phyloP scores from a whole-genome alignment of 2,797 vertebrate genomes.

The Amphiprion clarkii region DNA sequence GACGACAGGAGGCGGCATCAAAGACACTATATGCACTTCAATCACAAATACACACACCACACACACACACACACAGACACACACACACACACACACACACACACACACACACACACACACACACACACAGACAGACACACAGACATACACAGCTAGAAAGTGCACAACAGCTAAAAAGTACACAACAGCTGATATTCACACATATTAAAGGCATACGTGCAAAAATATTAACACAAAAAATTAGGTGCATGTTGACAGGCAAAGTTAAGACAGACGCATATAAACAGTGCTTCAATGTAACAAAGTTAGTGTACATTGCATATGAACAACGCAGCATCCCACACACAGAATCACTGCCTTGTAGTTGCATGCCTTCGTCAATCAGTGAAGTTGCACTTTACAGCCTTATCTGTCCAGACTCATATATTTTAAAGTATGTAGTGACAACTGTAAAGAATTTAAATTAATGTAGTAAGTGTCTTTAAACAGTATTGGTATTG shows the following conservation, averaged over 20 bases:
- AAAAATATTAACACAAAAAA: slow-evolving; percentile 12
- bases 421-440: too few species aligned
- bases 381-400: too few species aligned
- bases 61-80: neutral
- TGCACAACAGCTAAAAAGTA: neutral
- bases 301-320: neutral
- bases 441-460: too few species aligned
- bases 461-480: too few species aligned
- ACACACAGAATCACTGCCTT: neutral
- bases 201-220: neutral
- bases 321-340: neutral
- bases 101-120: slow-evolving; percentile 2
- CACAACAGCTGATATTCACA: neutral
- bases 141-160: too few species aligned
- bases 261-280: neutral
- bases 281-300: neutral
- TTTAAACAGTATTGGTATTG: too few species aligned
- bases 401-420: too few species aligned
- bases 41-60: neutral
- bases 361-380: too few species aligned
- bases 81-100: neutral
- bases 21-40: slow-evolving; percentile 26
- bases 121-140: too few species aligned
- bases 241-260: neutral
- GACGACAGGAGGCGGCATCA: slow-evolving; percentile 41